phyloP scores from a whole-genome alignment of 2,113 vertebrate species.

The Piaya cayana region DNA sequence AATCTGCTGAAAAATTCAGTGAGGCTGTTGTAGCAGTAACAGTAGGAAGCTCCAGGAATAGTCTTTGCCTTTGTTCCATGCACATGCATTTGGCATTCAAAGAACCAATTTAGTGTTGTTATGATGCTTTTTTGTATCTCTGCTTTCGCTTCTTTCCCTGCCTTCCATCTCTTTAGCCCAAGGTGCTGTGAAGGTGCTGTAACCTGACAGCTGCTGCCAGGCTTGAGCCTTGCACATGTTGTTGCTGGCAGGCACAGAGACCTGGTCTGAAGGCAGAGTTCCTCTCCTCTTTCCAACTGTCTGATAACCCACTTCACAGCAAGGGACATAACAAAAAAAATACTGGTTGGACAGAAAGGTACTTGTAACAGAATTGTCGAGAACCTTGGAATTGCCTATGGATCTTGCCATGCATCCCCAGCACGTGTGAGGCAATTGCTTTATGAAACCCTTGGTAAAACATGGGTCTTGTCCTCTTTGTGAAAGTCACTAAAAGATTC shows the following conservation, averaged over 20 bases:
- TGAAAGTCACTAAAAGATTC: background rate
- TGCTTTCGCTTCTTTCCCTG: background rate
- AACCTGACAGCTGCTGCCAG: background rate
- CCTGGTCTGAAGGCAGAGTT: background rate
- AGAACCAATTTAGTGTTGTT: background rate
- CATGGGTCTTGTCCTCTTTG: too few relatives aligned
- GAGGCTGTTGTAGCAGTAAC: background rate
- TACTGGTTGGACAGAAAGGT: background rate
- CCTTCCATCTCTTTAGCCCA: background rate
- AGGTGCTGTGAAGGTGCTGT: background rate
- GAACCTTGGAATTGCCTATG: background rate
- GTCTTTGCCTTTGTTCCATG: background rate
- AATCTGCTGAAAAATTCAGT: background rate
- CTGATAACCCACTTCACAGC: background rate
- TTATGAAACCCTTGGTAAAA: background rate
- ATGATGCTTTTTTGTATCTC: background rate
- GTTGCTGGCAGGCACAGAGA: background rate
- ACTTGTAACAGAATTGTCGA: background rate
- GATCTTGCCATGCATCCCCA: background rate
- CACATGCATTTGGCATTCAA: background rate
- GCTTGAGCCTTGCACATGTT: background rate
- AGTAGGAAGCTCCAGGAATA: background rate
- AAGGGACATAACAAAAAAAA: too few relatives aligned
- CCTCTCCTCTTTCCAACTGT: background rate
- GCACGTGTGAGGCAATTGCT: background rate